These are phyloP conservation scores for Drosophila serrata DNA, from an alignment of 1,140 invertebrate genomes.

Conservation along the genomic window DNA sequence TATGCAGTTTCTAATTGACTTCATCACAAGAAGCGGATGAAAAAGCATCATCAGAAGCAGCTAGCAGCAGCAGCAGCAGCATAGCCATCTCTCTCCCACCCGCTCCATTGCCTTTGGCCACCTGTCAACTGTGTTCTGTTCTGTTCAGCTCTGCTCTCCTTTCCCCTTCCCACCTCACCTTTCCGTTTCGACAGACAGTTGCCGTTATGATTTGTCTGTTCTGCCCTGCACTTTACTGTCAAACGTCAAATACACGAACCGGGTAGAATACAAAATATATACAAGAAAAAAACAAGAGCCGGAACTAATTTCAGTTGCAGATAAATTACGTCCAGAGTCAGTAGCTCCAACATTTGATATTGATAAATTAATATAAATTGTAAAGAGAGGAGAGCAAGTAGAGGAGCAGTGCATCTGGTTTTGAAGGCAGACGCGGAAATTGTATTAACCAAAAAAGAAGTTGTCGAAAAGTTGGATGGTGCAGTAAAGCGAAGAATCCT, in stretches of 20 bases:
- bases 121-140: conserved; percentile 25
- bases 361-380: conserved; percentile 1
- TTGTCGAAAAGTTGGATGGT: background rate
- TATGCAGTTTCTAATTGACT: conserved; percentile 61
- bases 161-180: background rate
- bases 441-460: background rate
- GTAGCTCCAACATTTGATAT: background rate
- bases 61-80: conserved; percentile 2
- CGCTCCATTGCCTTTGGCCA: conserved; percentile 31
- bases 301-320: conserved; percentile 21
- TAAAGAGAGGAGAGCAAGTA: no score
- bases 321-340: conserved; percentile 1
- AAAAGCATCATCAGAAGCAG: conserved; percentile 1
- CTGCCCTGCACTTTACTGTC: conserved; percentile 32
- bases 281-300: conserved; percentile 2
- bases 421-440: background rate
- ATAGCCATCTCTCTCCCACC: conserved; percentile 12
- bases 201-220: conserved; percentile 36
- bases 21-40: conserved; percentile 22
- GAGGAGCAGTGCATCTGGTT: background rate
- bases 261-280: conserved; percentile 1
- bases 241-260: conserved; percentile 30
- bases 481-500: background rate
- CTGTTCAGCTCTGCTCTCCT: no score
- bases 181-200: conserved; percentile 9